Evolutionary conservation across 35 echinoderm and acorn worm genomes (phyloP).

Genomic region (Strongylocentrotus purpuratus): DNA sequence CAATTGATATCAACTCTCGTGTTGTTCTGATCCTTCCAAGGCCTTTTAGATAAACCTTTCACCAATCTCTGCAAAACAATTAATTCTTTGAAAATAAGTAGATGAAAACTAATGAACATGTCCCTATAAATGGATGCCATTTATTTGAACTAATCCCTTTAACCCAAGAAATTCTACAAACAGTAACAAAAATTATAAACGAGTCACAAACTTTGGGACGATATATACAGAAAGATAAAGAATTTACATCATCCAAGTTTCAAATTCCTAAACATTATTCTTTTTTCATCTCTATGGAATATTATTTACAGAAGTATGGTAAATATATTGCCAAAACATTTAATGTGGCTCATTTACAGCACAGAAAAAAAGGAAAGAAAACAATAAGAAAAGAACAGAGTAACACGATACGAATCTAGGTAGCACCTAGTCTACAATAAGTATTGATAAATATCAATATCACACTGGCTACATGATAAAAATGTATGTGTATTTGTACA

Average conservation of each 20-base stretch:
- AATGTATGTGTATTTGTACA: background rate
- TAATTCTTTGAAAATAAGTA: background rate
- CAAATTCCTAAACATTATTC: background rate
- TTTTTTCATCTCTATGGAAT: background rate
- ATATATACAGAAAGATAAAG: background rate
- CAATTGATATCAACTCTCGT: background rate
- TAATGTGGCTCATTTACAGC: background rate
- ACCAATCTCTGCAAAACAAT: background rate
- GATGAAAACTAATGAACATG: background rate
- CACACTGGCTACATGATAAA: background rate
- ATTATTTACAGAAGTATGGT: background rate
- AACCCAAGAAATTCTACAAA: background rate
- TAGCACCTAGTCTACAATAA: background rate
- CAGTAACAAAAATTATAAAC: background rate
- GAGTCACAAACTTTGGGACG: background rate
- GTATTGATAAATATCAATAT: background rate
- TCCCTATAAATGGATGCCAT: no score
- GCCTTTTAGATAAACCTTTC: background rate
- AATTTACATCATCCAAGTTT: slow-evolving; percentile 5
- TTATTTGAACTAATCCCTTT: background rate
- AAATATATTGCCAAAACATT: background rate
- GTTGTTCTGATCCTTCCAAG: background rate
- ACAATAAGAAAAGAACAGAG: background rate
- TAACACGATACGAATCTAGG: background rate
- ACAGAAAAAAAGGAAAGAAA: background rate